Conservation (phyloP, 2,888 invertebrate genomes). For the Euzetes globulus region DNA sequence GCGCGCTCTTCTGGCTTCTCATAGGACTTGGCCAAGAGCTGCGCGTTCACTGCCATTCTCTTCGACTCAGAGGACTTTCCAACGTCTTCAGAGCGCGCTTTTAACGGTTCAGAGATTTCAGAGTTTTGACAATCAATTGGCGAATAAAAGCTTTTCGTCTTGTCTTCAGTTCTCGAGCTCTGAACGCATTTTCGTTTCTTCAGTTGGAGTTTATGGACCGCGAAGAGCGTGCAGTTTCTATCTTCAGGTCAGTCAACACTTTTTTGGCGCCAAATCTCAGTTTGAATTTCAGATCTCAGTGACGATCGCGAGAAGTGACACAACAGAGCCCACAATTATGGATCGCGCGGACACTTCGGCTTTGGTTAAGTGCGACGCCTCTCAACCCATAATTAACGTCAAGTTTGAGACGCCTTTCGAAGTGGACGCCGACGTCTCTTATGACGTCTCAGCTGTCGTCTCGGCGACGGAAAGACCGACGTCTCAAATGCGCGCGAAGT, state of each 20-base stretch:
- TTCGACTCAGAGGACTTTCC: conserved; percentile 1
- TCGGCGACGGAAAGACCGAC: too few species aligned
- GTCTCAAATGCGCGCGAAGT: too few species aligned
- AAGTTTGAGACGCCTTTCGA: too few species aligned
- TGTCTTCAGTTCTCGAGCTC: background rate
- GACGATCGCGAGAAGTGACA: background rate
- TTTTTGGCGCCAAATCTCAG: background rate
- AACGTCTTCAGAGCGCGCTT: background rate
- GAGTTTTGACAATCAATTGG: conserved; percentile 27
- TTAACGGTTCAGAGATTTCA: conserved; percentile 20
- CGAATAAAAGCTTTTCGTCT: conserved; percentile 18
- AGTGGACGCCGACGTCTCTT: background rate
- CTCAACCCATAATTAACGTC: too few species aligned
- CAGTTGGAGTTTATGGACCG: conserved; percentile 31
- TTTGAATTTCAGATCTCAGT: background rate
- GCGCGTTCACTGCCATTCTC: background rate
- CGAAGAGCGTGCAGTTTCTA: conserved; percentile 28
- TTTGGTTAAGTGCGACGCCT: too few species aligned
- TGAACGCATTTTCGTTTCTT: conserved; percentile 22
- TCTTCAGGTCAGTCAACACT: background rate
- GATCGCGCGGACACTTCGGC: too few species aligned
- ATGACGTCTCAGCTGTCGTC: conserved; percentile 30
- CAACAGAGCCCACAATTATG: too few species aligned
- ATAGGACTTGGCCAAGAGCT: conserved; percentile 22
- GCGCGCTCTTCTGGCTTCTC: background rate